These are phyloP conservation scores for Odocoileus hemionus DNA, from an alignment of 2,113 vertebrate genomes.

Conservation along the genomic window DNA sequence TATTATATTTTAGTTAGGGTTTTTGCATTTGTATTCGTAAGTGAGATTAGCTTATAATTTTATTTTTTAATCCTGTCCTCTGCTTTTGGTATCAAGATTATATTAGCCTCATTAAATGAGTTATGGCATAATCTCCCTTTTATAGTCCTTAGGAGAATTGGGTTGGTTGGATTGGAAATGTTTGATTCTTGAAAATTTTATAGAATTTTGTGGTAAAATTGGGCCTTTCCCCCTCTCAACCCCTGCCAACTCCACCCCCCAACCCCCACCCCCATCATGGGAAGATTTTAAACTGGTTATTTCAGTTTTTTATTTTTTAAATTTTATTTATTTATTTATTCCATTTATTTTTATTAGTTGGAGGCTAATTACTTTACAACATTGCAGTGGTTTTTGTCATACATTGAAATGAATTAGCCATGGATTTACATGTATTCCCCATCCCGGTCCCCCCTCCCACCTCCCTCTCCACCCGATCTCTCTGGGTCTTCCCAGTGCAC, in stretches of 20 bases:
- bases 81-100: neutral
- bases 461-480: no score
- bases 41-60: neutral
- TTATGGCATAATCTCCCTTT: neutral
- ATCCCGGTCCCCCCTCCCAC: no score
- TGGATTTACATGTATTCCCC: no score
- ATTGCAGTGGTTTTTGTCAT: no score
- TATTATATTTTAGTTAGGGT: neutral
- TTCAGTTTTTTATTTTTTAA: neutral
- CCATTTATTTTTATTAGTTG: no score
- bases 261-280: neutral
- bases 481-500: no score
- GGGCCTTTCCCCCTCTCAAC: neutral
- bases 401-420: no score
- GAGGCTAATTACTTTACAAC: no score
- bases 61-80: neutral
- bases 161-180: neutral
- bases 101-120: neutral
- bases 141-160: neutral
- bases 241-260: neutral
- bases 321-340: no score
- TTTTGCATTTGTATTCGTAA: slow-evolving; percentile 15
- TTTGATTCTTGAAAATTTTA: neutral
- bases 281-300: neutral
- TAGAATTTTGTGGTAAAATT: neutral